Evolutionary conservation across 2,888 invertebrate genomes (phyloP), one percentile per base, ranked within the genome.

Genomic region (Scaptomyza caliginosa): DNA sequence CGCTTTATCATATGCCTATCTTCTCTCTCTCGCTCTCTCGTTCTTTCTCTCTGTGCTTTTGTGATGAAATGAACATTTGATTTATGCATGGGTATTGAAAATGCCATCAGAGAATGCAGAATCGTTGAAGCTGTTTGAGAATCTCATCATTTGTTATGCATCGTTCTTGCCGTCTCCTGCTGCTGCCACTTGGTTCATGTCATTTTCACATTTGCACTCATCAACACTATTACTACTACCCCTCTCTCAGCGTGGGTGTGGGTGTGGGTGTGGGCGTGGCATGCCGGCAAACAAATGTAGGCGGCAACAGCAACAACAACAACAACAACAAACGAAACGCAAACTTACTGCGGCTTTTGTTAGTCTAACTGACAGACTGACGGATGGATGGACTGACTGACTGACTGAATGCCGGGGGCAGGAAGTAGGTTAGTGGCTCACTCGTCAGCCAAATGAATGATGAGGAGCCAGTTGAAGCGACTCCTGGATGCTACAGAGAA

Each of bases 381-480:
- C 30, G 4, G 30, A 30, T 5, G 4, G 28, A 28, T n/a, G n/a
- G 16, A 34, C 32, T 13, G 32, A 16, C 32, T n/a, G 7, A 13
- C 26, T 28, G 28, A 8, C n/a, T 45, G 43, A n/a, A 10, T 26
- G 60, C 26, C 51, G 69, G 69, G 66, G 69, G 50, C 65, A 74
- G 71, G 80, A 83, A 74, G 88, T 83, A 87, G 83, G 83, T 83
- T 87, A 83, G 88, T 83, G 86, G 83, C 83, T 77, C 81, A 85
- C 78, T 82, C 86, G 85, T 75, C 87, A 78, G 67, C 66, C 70
- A 71, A 77, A 81, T 77, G 85, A 70, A 81, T 87, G 82, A 81
- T 85, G 75, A 32, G 73, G 67, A 82, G 79, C 68, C 77, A 77
- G 77, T 80, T 30, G 57, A 30, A 16, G 26, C 65, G 36, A 55